phyloP scores from a whole-genome alignment of 2,888 invertebrate genomes.

The Caenorhabditis angaria region DNA sequence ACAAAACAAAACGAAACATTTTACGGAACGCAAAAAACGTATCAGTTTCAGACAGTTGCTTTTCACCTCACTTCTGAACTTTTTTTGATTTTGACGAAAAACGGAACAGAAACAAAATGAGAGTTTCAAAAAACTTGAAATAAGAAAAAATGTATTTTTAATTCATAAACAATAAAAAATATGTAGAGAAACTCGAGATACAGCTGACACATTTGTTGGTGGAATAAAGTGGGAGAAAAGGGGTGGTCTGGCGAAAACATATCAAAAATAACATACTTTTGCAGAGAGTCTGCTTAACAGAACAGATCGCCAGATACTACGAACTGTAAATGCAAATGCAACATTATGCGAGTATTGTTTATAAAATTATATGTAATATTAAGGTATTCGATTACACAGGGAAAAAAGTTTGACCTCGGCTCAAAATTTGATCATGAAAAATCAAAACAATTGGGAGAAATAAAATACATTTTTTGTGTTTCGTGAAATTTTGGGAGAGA shows the following conservation, averaged over 20 bases:
- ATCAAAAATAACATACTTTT: neutral
- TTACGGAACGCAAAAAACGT: neutral
- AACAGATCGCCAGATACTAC: neutral
- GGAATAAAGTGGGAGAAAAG: neutral
- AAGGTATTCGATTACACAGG: too few species aligned
- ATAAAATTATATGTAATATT: too few species aligned
- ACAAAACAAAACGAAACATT: slow-evolving; percentile 4
- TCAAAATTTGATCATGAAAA: too few species aligned
- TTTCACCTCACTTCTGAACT: too few species aligned
- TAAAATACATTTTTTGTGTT: too few species aligned
- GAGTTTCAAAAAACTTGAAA: neutral
- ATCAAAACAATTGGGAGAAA: too few species aligned
- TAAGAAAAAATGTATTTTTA: neutral
- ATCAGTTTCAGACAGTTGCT: slow-evolving; percentile 4
- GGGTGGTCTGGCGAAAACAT: slow-evolving; percentile 2
- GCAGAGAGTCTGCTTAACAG: neutral
- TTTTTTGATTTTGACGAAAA: neutral
- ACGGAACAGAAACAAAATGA: neutral
- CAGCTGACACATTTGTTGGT: slow-evolving; percentile 4
- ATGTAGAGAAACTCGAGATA: neutral
- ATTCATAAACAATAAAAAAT: neutral
- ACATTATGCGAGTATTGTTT: too few species aligned
- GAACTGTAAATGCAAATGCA: neutral
- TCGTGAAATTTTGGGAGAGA: too few species aligned
- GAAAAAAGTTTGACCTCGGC: too few species aligned